These are phyloP conservation scores for Falco concolor DNA, from an alignment of 2,797 vertebrate species.

Conservation along the genomic window DNA sequence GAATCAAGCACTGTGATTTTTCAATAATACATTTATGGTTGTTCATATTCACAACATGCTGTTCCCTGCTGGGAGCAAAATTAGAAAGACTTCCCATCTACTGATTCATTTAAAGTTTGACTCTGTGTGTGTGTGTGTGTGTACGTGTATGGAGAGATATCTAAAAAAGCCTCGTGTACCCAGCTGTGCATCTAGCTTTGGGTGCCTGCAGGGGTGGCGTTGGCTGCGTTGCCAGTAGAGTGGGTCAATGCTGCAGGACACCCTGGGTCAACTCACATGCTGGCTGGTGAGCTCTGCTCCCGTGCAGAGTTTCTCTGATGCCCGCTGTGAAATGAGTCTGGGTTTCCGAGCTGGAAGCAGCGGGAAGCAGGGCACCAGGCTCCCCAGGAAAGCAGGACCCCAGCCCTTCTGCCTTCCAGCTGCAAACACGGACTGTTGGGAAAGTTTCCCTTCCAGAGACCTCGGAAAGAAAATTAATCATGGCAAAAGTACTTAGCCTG, in stretches of 20 bases:
- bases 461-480: background rate
- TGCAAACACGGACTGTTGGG: fast-evolving
- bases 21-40: background rate
- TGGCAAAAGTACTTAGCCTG: background rate
- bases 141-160: background rate
- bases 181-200: fast-evolving
- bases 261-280: fast-evolving
- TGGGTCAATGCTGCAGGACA: fast-evolving
- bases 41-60: background rate
- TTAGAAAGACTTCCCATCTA: constrained; percentile 26
- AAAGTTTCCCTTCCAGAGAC: background rate
- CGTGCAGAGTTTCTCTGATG: fast-evolving
- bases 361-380: background rate
- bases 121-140: background rate
- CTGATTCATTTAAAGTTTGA: background rate
- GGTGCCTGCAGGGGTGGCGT: background rate
- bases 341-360: background rate
- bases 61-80: constrained; percentile 1
- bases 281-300: background rate
- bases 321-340: background rate
- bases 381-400: background rate
- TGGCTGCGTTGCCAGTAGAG: fast-evolving
- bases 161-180: fast-evolving
- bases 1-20: background rate
- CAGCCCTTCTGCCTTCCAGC: background rate